These are phyloP conservation scores for Cyclophora albipunctata DNA, from an alignment of 2,888 invertebrate genomes.

Conservation along the genomic window DNA sequence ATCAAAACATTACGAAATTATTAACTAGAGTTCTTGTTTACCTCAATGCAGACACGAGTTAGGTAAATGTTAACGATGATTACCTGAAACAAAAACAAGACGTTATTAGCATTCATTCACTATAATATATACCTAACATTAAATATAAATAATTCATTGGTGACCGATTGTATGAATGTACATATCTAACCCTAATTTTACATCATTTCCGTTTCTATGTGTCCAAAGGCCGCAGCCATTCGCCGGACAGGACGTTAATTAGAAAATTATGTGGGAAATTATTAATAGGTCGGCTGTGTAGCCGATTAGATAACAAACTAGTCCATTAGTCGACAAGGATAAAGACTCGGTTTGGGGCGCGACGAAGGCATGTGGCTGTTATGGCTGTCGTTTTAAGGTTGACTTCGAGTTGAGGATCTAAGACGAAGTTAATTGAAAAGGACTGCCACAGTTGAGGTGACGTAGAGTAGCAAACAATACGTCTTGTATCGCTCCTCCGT, in stretches of 20 bases:
- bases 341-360: slow-evolving; percentile 28
- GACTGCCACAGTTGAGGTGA: slow-evolving; percentile 40
- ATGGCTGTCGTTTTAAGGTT: slow-evolving; percentile 44
- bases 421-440: slow-evolving; percentile 35
- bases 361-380: slow-evolving; percentile 33
- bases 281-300: slow-evolving; percentile 69
- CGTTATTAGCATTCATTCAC: slow-evolving; percentile 23
- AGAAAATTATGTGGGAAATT: slow-evolving; percentile 72
- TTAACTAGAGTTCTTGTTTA: slow-evolving; percentile 29
- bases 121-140: slow-evolving; percentile 8
- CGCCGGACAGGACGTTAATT: slow-evolving; percentile 64
- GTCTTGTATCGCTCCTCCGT: slow-evolving; percentile 31
- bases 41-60: slow-evolving; percentile 21
- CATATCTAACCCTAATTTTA: slow-evolving; percentile 42
- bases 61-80: slow-evolving; percentile 34
- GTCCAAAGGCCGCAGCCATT: slow-evolving; percentile 41
- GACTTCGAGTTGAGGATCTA: slow-evolving; percentile 27
- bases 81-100: slow-evolving; percentile 64
- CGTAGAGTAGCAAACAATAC: slow-evolving; percentile 72
- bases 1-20: slow-evolving; percentile 22
- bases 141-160: slow-evolving; percentile 31
- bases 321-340: slow-evolving; percentile 66
- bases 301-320: slow-evolving; percentile 74
- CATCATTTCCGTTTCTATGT: slow-evolving; percentile 56
- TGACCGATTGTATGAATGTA: slow-evolving; percentile 7